A percentile compares a stretch with the other conserved stretches of the same genome.
Evolutionary conservation across 2,113 vertebrate species (phyloP).

Genomic region (Ariopsis seemanni): DNA sequence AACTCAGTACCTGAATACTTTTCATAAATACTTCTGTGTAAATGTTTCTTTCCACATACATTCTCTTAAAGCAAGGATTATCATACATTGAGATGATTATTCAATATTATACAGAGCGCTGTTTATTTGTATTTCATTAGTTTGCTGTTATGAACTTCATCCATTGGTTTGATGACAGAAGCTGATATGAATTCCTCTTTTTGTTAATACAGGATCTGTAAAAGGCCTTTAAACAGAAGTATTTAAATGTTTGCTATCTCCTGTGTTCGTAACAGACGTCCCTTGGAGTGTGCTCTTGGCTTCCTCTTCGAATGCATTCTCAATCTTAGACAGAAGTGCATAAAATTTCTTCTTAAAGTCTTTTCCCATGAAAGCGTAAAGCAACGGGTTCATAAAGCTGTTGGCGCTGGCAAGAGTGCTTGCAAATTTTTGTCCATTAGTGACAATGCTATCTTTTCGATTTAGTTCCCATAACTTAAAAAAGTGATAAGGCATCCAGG

Average conservation of each 20-base stretch:
- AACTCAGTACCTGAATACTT: background rate
- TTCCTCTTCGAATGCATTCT: slow-evolving; percentile 73
- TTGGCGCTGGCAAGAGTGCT: slow-evolving; percentile 68
- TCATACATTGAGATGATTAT: background rate
- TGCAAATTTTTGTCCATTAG: slow-evolving; percentile 25
- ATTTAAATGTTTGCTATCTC: slow-evolving; percentile 65
- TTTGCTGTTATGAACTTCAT: background rate
- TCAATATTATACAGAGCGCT: background rate
- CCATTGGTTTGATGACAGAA: background rate
- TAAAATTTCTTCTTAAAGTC: slow-evolving; percentile 80
- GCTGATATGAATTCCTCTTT: background rate
- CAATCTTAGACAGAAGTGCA: slow-evolving; percentile 72
- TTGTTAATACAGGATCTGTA: background rate
- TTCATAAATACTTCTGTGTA: background rate
- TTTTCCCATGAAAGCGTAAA: slow-evolving; percentile 94
- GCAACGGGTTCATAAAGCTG: slow-evolving; percentile 87
- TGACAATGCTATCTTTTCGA: background rate
- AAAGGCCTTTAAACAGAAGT: slow-evolving; percentile 47
- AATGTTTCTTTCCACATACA: background rate
- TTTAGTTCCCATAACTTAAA: slow-evolving; percentile 76
- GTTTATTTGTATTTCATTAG: background rate
- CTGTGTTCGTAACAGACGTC: slow-evolving; percentile 68
- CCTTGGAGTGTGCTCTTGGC: slow-evolving; percentile 62
- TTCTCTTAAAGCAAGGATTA: background rate
- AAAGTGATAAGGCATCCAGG: slow-evolving; percentile 82